phyloP scores from a whole-genome alignment of 2,113 vertebrate genomes.

The Rhadina sibilatrix region DNA sequence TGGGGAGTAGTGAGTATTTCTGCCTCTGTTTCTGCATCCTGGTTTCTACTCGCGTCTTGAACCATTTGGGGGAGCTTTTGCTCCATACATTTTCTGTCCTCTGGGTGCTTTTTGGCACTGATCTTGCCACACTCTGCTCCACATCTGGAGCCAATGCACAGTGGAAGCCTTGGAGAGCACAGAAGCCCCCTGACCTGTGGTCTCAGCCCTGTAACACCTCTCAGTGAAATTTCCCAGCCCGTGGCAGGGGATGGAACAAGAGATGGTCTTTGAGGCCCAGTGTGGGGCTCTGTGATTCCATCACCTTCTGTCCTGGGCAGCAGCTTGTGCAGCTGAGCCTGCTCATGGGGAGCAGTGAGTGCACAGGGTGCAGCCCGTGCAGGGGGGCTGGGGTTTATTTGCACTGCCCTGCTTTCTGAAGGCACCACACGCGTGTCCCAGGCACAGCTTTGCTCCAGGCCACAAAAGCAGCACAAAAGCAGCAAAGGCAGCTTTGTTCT shows the following conservation, averaged over 20 bases:
- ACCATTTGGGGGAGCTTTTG: neutral
- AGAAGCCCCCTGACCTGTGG: accelerated
- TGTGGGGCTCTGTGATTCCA: neutral
- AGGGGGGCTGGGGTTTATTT: neutral
- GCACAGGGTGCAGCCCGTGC: accelerated
- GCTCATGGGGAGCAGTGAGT: accelerated
- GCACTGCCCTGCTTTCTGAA: neutral
- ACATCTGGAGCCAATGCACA: accelerated
- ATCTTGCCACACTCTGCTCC: neutral
- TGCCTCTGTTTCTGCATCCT: neutral
- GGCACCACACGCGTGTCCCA: accelerated
- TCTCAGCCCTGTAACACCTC: neutral
- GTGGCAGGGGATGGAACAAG: neutral
- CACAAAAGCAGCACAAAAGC: neutral
- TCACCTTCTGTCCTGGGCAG: neutral
- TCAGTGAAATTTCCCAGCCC: neutral
- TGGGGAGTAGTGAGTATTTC: neutral
- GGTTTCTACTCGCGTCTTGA: accelerated
- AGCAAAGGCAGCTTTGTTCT: neutral
- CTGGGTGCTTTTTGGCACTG: neutral
- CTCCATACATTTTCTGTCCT: neutral
- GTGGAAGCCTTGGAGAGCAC: neutral
- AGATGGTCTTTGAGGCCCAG: no score
- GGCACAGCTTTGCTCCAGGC: neutral
- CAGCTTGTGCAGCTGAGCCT: neutral